A percentile compares a stretch with the other conserved stretches of the same genome.
These are phyloP conservation scores for fruit fly (Drosophila melanogaster) DNA, from an alignment of 1,140 invertebrate species.

Conservation along the genomic window DNA sequence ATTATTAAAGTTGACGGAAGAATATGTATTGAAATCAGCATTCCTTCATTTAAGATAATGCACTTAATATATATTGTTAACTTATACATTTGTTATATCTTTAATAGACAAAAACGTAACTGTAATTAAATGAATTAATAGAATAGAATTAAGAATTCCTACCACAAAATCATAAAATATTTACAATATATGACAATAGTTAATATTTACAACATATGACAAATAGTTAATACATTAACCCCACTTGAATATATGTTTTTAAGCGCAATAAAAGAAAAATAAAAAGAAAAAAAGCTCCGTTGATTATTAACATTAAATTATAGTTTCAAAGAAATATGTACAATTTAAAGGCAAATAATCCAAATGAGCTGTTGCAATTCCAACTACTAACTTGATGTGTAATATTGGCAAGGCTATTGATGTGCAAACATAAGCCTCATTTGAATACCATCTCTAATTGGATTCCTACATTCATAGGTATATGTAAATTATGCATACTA, in stretches of 20 bases:
- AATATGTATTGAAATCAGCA: not conserved
- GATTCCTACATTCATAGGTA: too few species aligned
- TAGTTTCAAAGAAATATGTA: not conserved
- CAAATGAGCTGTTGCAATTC: not conserved
- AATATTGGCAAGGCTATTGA: not conserved
- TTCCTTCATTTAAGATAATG: not conserved
- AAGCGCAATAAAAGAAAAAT: not conserved
- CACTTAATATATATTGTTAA: not conserved
- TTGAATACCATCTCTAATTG: conserved; percentile 1
- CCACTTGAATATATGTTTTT: not conserved
- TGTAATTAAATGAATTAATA: not conserved
- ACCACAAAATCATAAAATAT: too few species aligned
- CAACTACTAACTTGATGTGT: not conserved
- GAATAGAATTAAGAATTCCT: too few species aligned
- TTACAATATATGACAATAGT: too few species aligned
- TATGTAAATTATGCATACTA: not conserved
- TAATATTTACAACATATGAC: too few species aligned
- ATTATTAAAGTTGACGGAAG: conserved; percentile 1
- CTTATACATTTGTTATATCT: not conserved
- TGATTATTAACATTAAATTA: not conserved
- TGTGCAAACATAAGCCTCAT: not conserved
- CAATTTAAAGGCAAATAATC: not conserved
- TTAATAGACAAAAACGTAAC: not conserved
- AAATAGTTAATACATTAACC: too few species aligned
- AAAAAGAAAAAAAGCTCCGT: too few species aligned